These are phyloP conservation scores for Mus spretus DNA, from an alignment of 2,797 vertebrate genomes.

Conservation along the genomic window DNA sequence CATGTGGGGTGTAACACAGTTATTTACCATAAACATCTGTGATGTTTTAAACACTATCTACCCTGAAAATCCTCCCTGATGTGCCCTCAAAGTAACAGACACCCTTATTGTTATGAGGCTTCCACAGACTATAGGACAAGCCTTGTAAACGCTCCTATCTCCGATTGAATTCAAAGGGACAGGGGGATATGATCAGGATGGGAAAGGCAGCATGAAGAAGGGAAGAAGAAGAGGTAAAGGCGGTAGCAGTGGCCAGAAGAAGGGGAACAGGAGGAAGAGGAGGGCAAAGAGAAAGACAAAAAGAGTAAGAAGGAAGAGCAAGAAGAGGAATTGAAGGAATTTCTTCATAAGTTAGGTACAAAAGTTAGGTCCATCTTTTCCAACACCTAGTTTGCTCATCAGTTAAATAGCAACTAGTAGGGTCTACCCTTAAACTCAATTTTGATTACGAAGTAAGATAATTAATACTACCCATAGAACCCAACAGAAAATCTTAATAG, in stretches of 20 bases:
- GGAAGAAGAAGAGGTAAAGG: not conserved
- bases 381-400: slow-evolving; percentile 13
- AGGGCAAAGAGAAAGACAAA: not conserved
- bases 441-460: not conserved
- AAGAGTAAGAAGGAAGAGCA: not conserved
- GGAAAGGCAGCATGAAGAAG: not conserved
- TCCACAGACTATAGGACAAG: too few species aligned
- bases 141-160: not conserved
- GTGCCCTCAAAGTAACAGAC: not conserved
- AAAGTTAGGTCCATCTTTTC: slow-evolving; percentile 5
- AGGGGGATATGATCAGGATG: not conserved
- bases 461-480: not conserved
- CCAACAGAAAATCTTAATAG: not conserved
- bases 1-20: not conserved
- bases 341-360: not conserved
- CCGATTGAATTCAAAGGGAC: not conserved
- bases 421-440: not conserved
- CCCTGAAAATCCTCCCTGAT: not conserved
- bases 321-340: not conserved
- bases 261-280: not conserved
- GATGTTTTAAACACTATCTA: not conserved
- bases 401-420: slow-evolving; percentile 4
- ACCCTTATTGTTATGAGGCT: not conserved
- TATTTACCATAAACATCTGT: slow-evolving; percentile 61
- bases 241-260: not conserved